Evolutionary conservation across 2,113 vertebrate genomes (phyloP).

Genomic region (Corythaeola cristata): DNA sequence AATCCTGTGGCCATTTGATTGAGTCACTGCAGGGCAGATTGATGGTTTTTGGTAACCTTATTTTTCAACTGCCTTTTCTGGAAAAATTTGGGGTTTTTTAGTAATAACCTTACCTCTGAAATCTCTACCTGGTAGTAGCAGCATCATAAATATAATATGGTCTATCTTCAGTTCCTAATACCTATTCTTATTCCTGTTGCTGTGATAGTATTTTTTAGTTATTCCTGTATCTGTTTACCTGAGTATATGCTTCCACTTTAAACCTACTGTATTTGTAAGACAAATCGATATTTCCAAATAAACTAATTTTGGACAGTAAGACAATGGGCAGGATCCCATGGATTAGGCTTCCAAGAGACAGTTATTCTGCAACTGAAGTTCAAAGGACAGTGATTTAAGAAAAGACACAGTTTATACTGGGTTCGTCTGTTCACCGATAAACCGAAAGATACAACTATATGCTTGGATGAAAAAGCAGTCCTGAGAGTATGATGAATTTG

Average conservation of each 20-base stretch:
- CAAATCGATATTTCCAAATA: not conserved
- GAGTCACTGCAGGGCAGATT: not conserved
- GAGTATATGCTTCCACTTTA: not conserved
- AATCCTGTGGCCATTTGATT: not conserved
- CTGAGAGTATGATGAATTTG: not conserved
- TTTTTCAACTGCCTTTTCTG: not conserved
- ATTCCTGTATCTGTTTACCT: not conserved
- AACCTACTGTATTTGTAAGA: not conserved
- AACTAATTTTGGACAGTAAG: not conserved
- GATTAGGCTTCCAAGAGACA: not conserved
- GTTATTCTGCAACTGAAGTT: not conserved
- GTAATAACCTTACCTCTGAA: not conserved
- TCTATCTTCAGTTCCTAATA: not conserved
- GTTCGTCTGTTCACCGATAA: not conserved
- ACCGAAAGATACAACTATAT: rapidly evolving
- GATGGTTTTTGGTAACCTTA: not conserved
- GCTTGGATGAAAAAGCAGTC: not conserved
- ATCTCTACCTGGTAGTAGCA: not conserved
- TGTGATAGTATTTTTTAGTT: not conserved
- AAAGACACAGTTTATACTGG: not conserved
- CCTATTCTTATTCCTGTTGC: not conserved
- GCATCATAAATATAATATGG: not conserved
- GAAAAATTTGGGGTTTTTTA: not conserved
- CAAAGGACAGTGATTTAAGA: not conserved
- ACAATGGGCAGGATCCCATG: not conserved